phyloP scores from a whole-genome alignment of 2,113 vertebrate species.

The Silurus asotus region DNA sequence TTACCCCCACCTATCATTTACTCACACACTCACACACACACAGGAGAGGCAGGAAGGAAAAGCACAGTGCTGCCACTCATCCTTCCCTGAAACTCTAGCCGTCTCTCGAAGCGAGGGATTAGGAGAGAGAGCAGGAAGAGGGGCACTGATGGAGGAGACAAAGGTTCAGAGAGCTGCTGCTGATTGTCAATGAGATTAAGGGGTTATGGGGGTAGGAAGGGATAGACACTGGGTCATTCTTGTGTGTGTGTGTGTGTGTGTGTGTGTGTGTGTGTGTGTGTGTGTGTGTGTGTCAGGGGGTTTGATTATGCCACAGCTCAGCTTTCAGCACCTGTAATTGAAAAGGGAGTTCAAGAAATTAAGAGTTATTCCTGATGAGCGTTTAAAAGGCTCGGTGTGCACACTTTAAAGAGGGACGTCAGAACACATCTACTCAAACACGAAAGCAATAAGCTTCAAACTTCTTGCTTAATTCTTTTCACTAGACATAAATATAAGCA shows the following conservation, averaged over 20 bases:
- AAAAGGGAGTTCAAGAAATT: constrained; percentile 53
- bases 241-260: constrained; percentile 15
- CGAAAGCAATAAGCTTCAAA: neutral
- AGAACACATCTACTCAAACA: too few relatives aligned
- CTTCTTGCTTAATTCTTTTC: neutral
- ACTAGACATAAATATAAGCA: neutral
- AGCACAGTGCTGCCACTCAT: constrained; percentile 45
- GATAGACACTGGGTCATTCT: constrained; percentile 43
- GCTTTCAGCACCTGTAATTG: constrained; percentile 55
- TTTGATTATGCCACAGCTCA: constrained; percentile 45
- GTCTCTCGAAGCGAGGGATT: constrained; percentile 40
- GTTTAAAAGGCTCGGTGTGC: neutral
- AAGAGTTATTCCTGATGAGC: constrained; percentile 34
- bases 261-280: constrained; percentile 8
- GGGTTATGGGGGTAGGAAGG: constrained; percentile 50
- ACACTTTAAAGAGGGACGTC: neutral
- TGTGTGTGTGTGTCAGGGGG: constrained; percentile 1
- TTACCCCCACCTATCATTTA: constrained; percentile 33
- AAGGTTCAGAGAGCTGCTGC: constrained; percentile 51
- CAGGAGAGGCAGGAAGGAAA: constrained; percentile 44
- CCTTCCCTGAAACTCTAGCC: constrained; percentile 53
- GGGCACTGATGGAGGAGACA: constrained; percentile 41
- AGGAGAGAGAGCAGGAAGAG: constrained; percentile 33
- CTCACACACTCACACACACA: neutral
- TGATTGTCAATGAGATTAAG: constrained; percentile 58